phyloP scores from a whole-genome alignment of 2,113 vertebrate species.

The Oriolus oriolus region DNA sequence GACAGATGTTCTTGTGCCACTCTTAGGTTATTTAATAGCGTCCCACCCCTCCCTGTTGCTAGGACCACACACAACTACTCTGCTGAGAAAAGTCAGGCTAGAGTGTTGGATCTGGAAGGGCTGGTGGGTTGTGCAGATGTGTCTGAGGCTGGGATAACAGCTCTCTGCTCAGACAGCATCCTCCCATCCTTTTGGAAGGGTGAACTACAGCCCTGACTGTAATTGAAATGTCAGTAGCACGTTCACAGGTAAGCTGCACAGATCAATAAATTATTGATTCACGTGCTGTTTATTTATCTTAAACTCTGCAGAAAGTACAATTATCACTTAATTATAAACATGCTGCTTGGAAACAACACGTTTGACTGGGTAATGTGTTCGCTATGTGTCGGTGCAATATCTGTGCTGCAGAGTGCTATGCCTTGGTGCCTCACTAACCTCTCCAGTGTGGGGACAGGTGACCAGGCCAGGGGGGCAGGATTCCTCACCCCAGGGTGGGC shows the following conservation, averaged over 20 bases:
- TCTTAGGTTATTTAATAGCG: background rate
- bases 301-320: constrained; percentile 65
- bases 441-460: background rate
- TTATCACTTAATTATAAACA: constrained; percentile 74
- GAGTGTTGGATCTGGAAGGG: background rate
- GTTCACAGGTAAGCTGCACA: constrained; percentile 58
- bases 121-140: background rate
- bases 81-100: background rate
- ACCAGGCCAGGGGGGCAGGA: background rate
- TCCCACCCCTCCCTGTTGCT: background rate
- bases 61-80: background rate
- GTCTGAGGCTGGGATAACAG: background rate
- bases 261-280: constrained; percentile 72
- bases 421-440: background rate
- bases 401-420: background rate
- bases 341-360: constrained; percentile 47
- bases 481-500: background rate
- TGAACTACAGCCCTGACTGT: constrained; percentile 17
- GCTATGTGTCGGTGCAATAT: background rate
- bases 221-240: constrained; percentile 65
- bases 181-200: constrained; percentile 3
- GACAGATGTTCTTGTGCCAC: background rate
- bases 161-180: background rate
- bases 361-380: constrained; percentile 19
- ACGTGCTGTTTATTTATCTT: constrained; percentile 67